Evolutionary conservation across 2,113 vertebrate genomes (phyloP).

Genomic region (Mesembrinibis cayennensis): DNA sequence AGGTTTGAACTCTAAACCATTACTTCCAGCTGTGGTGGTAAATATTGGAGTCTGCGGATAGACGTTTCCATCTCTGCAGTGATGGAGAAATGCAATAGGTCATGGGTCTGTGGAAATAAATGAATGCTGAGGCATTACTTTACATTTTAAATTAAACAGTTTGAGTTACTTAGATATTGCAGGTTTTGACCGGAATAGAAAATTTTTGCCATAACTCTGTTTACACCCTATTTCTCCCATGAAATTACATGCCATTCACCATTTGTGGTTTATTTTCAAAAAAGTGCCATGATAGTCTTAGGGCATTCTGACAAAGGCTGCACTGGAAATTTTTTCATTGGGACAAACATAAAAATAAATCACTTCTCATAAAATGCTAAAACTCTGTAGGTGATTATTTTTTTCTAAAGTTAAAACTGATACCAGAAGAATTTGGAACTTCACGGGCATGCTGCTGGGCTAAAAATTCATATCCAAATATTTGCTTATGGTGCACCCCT

Average conservation of each 20-base stretch:
- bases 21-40: rapidly evolving
- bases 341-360: background rate
- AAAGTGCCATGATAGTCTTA: background rate
- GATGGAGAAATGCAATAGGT: background rate
- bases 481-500: background rate
- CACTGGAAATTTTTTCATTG: background rate
- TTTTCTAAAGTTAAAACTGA: background rate
- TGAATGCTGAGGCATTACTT: background rate
- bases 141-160: background rate
- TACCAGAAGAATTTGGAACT: background rate
- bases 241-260: background rate
- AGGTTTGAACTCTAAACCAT: background rate
- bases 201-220: background rate
- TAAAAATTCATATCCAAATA: background rate
- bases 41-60: background rate
- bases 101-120: background rate
- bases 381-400: background rate
- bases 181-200: background rate
- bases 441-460: background rate
- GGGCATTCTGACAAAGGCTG: background rate
- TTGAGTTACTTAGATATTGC: background rate
- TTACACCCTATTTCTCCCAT: background rate
- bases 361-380: background rate
- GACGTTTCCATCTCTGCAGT: background rate
- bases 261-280: background rate